Evolutionary conservation across 2,113 vertebrate species (phyloP).

Genomic region (Nyctereutes procyonoides): DNA sequence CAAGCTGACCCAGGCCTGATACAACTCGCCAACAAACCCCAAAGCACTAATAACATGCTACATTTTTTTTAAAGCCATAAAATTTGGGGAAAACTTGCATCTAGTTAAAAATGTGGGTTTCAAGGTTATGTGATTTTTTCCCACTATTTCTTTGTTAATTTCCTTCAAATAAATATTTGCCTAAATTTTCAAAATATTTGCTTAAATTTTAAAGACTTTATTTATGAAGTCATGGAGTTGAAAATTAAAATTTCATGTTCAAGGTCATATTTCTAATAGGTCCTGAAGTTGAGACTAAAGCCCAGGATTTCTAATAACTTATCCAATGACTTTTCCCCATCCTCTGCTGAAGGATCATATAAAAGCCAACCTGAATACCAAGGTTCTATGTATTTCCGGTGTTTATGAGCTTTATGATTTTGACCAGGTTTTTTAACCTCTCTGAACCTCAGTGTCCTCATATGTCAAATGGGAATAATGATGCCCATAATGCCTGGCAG

Average conservation of each 20-base stretch:
- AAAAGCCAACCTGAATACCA: not conserved
- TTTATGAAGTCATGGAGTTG: constrained; percentile 16
- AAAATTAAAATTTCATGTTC: constrained; percentile 15
- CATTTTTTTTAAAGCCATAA: constrained; percentile 13
- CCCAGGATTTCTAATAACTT: not conserved
- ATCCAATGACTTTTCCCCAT: not conserved
- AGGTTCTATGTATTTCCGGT: not conserved
- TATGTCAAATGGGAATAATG: not conserved
- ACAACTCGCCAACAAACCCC: not conserved
- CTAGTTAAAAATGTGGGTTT: constrained; percentile 40
- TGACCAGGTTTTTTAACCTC: constrained; percentile 31
- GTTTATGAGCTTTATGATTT: not conserved
- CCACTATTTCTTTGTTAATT: not conserved
- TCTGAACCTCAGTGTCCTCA: not conserved
- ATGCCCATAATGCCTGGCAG: not conserved
- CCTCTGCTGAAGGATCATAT: not conserved
- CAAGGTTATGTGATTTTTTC: not conserved
- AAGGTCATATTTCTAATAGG: not conserved
- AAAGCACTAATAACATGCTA: not conserved
- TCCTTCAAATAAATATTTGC: constrained; percentile 29
- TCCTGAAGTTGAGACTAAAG: not conserved
- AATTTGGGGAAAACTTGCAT: not conserved
- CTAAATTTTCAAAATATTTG: not conserved
- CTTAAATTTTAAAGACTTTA: not conserved
- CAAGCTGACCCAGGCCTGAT: not conserved